Percentiles rank a stretch among this genome's conserved stretches.
Conservation (phyloP, 37 sponge, comb jelly and placozoan species). For the Geodia barretti region DNA sequence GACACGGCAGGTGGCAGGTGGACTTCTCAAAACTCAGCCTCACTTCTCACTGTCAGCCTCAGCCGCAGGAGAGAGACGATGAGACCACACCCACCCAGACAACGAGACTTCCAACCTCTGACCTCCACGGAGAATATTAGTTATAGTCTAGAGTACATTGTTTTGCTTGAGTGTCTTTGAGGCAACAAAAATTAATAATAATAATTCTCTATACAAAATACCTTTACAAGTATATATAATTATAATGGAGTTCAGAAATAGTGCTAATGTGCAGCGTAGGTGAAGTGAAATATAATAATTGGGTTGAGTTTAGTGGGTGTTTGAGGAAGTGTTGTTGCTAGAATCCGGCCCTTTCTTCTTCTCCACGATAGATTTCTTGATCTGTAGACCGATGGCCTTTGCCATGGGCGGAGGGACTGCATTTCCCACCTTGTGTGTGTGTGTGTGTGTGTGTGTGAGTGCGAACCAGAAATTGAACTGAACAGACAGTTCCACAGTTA, state of each 20-base stretch:
- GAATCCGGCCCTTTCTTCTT: not conserved
- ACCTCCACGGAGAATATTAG: too few relatives aligned
- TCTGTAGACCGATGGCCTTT: slow-evolving; percentile 83
- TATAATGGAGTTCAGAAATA: too few relatives aligned
- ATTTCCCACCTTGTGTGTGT: slow-evolving; percentile 95
- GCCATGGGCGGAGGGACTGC: slow-evolving; percentile 96
- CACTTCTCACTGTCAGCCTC: not conserved
- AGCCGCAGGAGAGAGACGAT: too few relatives aligned
- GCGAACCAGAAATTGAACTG: not conserved
- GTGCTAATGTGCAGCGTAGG: not conserved
- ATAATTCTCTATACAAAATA: too few relatives aligned
- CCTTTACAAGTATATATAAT: too few relatives aligned
- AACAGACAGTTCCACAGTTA: not conserved
- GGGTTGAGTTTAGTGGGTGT: not conserved
- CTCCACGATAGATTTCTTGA: slow-evolving; percentile 41
- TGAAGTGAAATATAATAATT: not conserved
- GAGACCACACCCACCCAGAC: too few relatives aligned
- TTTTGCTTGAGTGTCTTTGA: too few relatives aligned
- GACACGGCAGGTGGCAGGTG: slow-evolving; percentile 22
- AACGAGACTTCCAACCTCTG: too few relatives aligned
- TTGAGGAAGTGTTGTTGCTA: not conserved
- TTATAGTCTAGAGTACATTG: too few relatives aligned
- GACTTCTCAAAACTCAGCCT: slow-evolving; percentile 17
- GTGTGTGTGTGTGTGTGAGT: too few relatives aligned
- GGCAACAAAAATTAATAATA: too few relatives aligned